These are phyloP conservation scores for Entelurus aequoreus DNA, from an alignment of 2,113 vertebrate species.

Conservation along the genomic window DNA sequence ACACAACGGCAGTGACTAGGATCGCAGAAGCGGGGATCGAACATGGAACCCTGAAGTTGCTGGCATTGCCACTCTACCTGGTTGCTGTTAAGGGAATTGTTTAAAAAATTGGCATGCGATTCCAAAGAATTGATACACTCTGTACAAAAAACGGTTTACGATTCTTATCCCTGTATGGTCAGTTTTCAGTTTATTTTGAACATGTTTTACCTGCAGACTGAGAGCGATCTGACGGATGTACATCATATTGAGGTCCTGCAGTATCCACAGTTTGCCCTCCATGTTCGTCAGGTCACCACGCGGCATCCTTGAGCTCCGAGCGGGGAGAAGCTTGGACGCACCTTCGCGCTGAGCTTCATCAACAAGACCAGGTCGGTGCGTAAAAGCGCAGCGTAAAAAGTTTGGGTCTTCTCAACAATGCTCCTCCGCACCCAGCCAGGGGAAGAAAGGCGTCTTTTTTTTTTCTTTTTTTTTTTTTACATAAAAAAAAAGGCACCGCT, in stretches of 20 bases:
- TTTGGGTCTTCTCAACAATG: slow-evolving; percentile 56
- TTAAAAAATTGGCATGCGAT: too few relatives aligned
- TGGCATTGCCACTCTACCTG: too few relatives aligned
- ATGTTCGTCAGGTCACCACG: slow-evolving; percentile 72
- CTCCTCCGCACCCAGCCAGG: slow-evolving; percentile 45
- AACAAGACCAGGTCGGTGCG: slow-evolving; percentile 20
- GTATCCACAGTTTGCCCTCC: slow-evolving; percentile 87
- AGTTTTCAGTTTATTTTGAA: too few relatives aligned
- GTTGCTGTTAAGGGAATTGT: too few relatives aligned
- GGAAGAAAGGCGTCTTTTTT: slow-evolving; percentile 56
- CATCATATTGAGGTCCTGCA: slow-evolving; percentile 94
- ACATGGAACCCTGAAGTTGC: too few relatives aligned
- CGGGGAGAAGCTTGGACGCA: not conserved
- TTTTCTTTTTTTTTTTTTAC: slow-evolving; percentile 20
- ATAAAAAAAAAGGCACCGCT: slow-evolving; percentile 38
- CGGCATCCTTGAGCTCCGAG: slow-evolving; percentile 55
- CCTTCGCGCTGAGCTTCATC: not conserved
- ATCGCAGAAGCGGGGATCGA: too few relatives aligned
- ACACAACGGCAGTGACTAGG: too few relatives aligned
- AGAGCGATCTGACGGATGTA: slow-evolving; percentile 94
- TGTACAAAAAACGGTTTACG: too few relatives aligned
- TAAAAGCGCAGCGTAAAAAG: slow-evolving; percentile 47
- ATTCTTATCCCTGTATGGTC: too few relatives aligned
- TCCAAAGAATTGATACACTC: too few relatives aligned
- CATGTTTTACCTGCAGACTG: slow-evolving; percentile 82